Base-by-base conservation (phyloP, 2,888 invertebrate genomes). In the Polydrusus cervinus region DNA sequence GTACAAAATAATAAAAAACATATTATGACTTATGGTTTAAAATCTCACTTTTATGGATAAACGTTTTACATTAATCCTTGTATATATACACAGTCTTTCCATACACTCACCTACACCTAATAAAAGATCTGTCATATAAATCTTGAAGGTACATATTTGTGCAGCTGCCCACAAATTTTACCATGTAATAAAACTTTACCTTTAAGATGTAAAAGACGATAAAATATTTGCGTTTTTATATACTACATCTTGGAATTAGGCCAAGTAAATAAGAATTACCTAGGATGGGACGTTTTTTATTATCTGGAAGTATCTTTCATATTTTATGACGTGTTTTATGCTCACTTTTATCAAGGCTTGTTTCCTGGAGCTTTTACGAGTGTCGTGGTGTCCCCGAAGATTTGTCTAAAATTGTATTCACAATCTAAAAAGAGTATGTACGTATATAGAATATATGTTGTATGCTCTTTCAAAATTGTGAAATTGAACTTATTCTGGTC, bases 181-280 rank as follows among this genome's bases (percentile, higher is more conserved):
- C 51, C 8, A 9, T 20, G 11, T 20, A 51, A 11, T 51, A 51
- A 51, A 51, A 20, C 9, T 51, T n/a, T 10, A 20, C 20, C 10
- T 13, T 51, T 51, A 20, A 20, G 0, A 20, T 20, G 10, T 8
- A 10, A 51, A 18, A 51, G 11, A 18, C 13, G 9, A 51, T 51
- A 51, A 51, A 51, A 51, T 20, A 51, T 51, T 51, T 51, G 20
- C 9, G 20, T 53, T 53, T 53, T 53, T 53, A 51, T 53, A 53
- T 30, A n/a, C 16, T 30, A 53, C 30, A 30, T 11, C n/a, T 53
- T 53, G 30, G n/a, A 53, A 25, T 53, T 53, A 20, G 10, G 30
- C 53, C 13, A 16, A 30, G 53, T 51, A 51, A 51, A 51, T 51
- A 53, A 25, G 53, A 25, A 53, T 53, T 53, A 53, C 53, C 53